phyloP scores from a whole-genome alignment of 2,113 vertebrate species.

The Pholis gunnellus region DNA sequence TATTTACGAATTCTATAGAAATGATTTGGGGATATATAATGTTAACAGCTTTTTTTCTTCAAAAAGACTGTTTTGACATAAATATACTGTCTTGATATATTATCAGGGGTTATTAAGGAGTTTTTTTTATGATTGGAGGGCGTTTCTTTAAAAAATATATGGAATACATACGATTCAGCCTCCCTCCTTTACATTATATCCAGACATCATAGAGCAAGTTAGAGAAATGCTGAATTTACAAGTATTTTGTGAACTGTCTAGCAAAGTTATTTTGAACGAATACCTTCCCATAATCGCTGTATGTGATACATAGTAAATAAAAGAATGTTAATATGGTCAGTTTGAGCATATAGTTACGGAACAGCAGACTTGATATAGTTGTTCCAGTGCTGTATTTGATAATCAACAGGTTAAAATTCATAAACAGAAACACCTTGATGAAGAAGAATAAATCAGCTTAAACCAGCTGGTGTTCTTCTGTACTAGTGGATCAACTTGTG shows the following conservation, averaged over 20 bases:
- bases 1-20: neutral
- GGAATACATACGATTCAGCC: neutral
- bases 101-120: neutral
- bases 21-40: neutral
- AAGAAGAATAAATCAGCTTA: neutral
- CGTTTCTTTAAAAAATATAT: neutral
- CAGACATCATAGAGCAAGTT: neutral
- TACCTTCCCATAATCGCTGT: neutral
- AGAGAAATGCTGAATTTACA: neutral
- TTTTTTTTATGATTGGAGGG: neutral
- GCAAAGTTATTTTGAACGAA: neutral
- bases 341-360: neutral
- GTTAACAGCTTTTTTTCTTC: neutral
- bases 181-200: neutral
- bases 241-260: neutral
- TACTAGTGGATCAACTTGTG: neutral
- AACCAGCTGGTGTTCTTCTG: neutral
- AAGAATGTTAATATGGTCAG: neutral
- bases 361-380: neutral
- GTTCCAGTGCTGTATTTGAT: neutral
- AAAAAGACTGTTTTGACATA: neutral
- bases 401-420: neutral
- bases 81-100: neutral
- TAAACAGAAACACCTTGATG: neutral
- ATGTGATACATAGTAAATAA: neutral